Conservation (phyloP, 2,888 invertebrate genomes). For the Hirtodrosophila alboralis region DNA sequence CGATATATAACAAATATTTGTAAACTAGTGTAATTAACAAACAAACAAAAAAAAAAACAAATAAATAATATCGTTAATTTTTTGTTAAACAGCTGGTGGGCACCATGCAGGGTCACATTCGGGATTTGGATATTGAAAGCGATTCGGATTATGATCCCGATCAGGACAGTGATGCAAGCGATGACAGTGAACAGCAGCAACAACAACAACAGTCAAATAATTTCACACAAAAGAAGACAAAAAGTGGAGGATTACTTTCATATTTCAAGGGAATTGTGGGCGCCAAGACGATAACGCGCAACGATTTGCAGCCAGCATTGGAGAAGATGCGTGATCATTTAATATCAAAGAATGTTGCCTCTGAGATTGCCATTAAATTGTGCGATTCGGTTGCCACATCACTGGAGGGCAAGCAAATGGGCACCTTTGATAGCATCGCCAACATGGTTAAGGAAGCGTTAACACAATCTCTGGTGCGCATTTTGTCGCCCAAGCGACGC, state of each 20-base stretch:
- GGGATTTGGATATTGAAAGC: conserved; percentile 92
- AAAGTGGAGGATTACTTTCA: conserved; percentile 87
- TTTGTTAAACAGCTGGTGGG: conserved; percentile 90
- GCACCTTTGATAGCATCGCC: conserved; percentile 97
- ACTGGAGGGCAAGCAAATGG: conserved; percentile 95
- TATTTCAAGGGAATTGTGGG: conserved; percentile 95
- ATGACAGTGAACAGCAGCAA: conserved; percentile 76
- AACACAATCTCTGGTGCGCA: conserved; percentile 95
- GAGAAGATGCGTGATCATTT: conserved; percentile 98
- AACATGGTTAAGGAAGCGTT: conserved; percentile 94
- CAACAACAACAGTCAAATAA: conserved; percentile 7
- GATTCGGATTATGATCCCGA: conserved; percentile 87
- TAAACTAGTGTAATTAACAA: too few species aligned
- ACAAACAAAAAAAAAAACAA: too few species aligned
- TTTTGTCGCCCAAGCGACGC: conserved; percentile 96
- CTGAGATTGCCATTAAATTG: conserved; percentile 96
- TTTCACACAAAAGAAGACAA: conserved; percentile 18
- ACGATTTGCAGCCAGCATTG: conserved; percentile 93
- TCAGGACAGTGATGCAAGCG: conserved; percentile 80
- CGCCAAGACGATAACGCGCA: conserved; percentile 92
- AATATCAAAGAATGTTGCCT: conserved; percentile 98
- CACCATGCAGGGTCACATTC: conserved; percentile 92
- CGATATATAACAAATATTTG: too few species aligned
- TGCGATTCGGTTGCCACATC: conserved; percentile 96
- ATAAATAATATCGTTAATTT: too few species aligned